Conservation (phyloP, 2,888 invertebrate species). For the Drosophila kanekoi region DNA sequence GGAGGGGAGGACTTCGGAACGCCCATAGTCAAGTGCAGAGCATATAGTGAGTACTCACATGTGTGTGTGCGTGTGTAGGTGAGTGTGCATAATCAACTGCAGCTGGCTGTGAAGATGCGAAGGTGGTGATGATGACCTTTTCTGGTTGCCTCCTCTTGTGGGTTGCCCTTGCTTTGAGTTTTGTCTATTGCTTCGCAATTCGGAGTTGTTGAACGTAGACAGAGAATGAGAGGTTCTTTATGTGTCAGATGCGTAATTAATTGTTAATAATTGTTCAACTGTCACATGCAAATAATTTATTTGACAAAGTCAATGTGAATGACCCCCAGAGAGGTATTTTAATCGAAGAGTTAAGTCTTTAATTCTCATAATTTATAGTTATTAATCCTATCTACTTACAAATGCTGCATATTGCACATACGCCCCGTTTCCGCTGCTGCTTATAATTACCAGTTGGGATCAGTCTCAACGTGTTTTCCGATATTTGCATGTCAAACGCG, state of each 20-base stretch:
- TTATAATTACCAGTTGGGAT: constrained; percentile 46
- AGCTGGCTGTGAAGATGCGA: constrained; percentile 15
- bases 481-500: constrained; percentile 79
- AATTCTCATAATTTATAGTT: background rate
- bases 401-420: constrained; percentile 31
- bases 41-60: background rate
- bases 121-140: constrained; percentile 22
- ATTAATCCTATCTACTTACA: background rate
- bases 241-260: constrained; percentile 68
- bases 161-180: constrained; percentile 11
- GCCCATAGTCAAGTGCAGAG: constrained; percentile 25
- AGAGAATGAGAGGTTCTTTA: constrained; percentile 5
- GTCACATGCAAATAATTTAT: constrained; percentile 76
- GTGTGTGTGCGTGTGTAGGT: constrained; percentile 17
- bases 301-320: constrained; percentile 44
- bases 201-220: background rate
- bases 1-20: constrained; percentile 15
- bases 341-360: background rate
- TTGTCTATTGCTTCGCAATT: constrained; percentile 27
- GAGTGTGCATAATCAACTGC: constrained; percentile 43
- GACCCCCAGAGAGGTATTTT: constrained; percentile 29
- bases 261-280: constrained; percentile 75
- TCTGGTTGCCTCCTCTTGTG: constrained; percentile 30
- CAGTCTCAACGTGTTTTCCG: constrained; percentile 37
- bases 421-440: constrained; percentile 13